These are phyloP conservation scores for Tribolium madens DNA, from an alignment of 1,140 invertebrate genomes.

Conservation along the genomic window DNA sequence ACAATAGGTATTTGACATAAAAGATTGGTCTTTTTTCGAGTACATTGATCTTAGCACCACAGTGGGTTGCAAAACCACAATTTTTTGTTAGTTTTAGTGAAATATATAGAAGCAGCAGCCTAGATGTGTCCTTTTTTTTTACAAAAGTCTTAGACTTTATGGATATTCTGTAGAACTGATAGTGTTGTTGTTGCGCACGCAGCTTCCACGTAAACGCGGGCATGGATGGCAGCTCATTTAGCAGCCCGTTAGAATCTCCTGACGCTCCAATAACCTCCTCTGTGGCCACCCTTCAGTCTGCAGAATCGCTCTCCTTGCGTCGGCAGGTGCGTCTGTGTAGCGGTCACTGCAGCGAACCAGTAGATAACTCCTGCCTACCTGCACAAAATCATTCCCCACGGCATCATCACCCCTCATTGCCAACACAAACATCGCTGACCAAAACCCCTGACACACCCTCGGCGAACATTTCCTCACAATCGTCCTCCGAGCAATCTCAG, in stretches of 20 bases:
- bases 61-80: too few relatives aligned
- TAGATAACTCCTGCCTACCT: conserved; percentile 52
- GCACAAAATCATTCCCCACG: conserved; percentile 45
- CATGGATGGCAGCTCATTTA: conserved; percentile 70
- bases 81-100: too few relatives aligned
- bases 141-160: conserved; percentile 43
- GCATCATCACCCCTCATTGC: conserved; percentile 40
- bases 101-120: too few relatives aligned
- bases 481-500: conserved; percentile 60
- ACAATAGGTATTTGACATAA: not conserved
- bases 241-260: conserved; percentile 79
- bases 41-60: too few relatives aligned
- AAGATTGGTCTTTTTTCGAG: too few relatives aligned
- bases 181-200: conserved; percentile 55
- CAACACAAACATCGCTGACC: conserved; percentile 42
- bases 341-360: conserved; percentile 61
- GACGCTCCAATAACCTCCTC: conserved; percentile 73
- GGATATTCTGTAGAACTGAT: conserved; percentile 51
- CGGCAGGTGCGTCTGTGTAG: conserved; percentile 66
- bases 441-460: conserved; percentile 63
- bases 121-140: too few relatives aligned
- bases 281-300: conserved; percentile 72
- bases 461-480: conserved; percentile 58
- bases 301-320: conserved; percentile 70
- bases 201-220: conserved; percentile 64